These are phyloP conservation scores for Psilopsiagon aymara DNA, from an alignment of 2,113 vertebrate species.

Conservation along the genomic window DNA sequence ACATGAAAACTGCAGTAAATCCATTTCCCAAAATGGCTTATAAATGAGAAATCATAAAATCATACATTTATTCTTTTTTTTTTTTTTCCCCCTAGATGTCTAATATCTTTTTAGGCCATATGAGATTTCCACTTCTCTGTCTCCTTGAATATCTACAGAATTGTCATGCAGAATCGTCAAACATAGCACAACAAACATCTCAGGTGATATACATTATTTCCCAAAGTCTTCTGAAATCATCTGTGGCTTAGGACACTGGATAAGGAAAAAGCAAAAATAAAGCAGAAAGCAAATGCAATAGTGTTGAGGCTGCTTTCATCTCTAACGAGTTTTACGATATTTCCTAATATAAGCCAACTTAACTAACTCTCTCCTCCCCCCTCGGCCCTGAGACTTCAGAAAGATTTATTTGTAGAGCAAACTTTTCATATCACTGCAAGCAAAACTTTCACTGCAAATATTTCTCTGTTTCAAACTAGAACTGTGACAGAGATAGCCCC, in stretches of 20 bases:
- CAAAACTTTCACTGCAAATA: background rate
- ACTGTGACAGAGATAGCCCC: background rate
- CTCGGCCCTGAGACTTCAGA: fast-evolving
- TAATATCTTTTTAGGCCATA: background rate
- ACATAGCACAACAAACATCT: background rate
- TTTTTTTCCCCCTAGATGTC: background rate
- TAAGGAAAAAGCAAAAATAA: background rate
- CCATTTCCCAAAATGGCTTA: background rate
- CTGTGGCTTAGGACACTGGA: background rate
- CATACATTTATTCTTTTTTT: background rate
- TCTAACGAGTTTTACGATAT: background rate
- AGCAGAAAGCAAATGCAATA: background rate
- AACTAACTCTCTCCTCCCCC: background rate
- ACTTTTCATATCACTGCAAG: background rate
- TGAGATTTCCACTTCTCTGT: background rate
- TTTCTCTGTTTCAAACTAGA: background rate
- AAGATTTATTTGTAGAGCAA: background rate
- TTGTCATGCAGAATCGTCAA: background rate
- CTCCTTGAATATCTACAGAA: background rate
- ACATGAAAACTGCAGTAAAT: background rate
- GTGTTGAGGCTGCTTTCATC: background rate
- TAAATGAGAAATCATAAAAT: background rate
- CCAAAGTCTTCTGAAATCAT: background rate
- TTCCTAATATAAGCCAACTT: background rate
- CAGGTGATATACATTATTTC: background rate